Evolutionary conservation across 2,888 invertebrate species (phyloP).

Genomic region (Heliconius ismenius): DNA sequence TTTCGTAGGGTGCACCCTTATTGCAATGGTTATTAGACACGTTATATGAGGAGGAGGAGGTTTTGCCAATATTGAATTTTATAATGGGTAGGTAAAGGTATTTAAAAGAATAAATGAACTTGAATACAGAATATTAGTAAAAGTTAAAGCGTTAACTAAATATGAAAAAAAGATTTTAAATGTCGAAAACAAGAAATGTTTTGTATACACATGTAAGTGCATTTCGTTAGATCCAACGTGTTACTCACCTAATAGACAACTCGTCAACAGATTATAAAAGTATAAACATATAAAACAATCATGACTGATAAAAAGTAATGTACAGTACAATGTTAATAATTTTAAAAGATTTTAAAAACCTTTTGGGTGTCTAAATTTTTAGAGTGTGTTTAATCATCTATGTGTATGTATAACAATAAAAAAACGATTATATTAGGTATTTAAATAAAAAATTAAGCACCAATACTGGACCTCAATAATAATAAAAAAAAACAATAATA

Average conservation of each 20-base stretch:
- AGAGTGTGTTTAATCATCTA: no score
- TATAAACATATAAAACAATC: neutral
- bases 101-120: neutral
- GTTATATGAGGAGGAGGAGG: neutral
- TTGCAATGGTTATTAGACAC: conserved; percentile 22
- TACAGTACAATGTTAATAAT: no score
- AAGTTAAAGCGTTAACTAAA: no score
- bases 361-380: no score
- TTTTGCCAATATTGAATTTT: neutral
- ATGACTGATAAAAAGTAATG: neutral
- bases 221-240: neutral
- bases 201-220: neutral
- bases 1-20: conserved; percentile 19
- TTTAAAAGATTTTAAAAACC: no score
- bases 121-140: neutral
- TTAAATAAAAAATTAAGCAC: no score
- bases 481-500: neutral
- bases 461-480: neutral
- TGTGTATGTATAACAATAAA: no score
- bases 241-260: neutral
- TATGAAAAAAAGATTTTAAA: no score
- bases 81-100: neutral
- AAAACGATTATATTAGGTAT: no score
- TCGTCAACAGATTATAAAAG: neutral
- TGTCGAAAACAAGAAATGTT: no score